Conservation (phyloP, 1,140 invertebrate species). For the Platyura marginata region DNA sequence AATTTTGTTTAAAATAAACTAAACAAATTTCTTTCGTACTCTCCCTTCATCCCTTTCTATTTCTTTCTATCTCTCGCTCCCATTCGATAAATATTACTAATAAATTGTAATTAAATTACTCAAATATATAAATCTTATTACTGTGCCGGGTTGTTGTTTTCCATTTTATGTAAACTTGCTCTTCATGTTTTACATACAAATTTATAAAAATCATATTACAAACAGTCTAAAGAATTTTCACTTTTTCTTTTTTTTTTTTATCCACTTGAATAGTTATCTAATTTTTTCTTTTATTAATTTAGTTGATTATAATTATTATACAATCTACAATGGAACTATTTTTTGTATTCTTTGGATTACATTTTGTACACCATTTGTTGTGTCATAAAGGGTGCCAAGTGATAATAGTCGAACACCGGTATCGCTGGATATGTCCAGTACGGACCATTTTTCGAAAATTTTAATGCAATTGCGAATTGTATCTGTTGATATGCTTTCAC, state of each 20-base stretch:
- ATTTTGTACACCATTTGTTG: conserved; percentile 5
- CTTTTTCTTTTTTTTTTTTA: background rate
- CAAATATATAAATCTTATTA: background rate
- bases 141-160: background rate
- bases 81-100: too few species aligned
- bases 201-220: background rate
- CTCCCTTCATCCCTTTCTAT: too few species aligned
- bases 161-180: background rate
- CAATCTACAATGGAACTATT: background rate
- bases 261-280: too few species aligned
- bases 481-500: conserved; percentile 64
- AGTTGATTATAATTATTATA: too few species aligned
- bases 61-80: too few species aligned
- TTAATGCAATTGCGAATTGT: conserved; percentile 64
- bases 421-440: conserved; percentile 48
- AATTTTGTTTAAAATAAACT: too few species aligned
- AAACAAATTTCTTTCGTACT: too few species aligned
- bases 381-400: conserved; percentile 17
- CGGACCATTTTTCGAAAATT: conserved; percentile 54
- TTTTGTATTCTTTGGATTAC: background rate
- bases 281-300: too few species aligned
- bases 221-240: background rate
- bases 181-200: background rate
- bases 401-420: conserved; percentile 23
- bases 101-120: background rate